A percentile compares a stretch with the other conserved stretches of the same genome.
phyloP scores from a whole-genome alignment of 2,797 vertebrate species.

The Rachycentron canadum region DNA sequence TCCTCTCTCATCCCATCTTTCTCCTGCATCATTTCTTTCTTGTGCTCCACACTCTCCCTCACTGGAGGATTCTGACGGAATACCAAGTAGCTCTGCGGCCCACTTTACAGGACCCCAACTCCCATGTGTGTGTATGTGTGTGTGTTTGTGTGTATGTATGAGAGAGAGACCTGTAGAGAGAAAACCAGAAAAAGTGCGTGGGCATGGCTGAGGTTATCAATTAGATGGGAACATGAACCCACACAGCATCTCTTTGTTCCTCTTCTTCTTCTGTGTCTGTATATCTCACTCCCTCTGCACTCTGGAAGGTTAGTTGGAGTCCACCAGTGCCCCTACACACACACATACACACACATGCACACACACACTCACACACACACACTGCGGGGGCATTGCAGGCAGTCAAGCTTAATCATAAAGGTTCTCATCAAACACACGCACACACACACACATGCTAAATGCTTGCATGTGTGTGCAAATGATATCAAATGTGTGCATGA shows the following conservation, averaged over 20 bases:
- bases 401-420: constrained; percentile 55
- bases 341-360: constrained; percentile 11
- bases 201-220: constrained; percentile 64
- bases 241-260: constrained; percentile 38
- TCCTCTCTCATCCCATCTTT: constrained; percentile 54
- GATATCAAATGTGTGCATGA: constrained; percentile 23
- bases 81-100: constrained; percentile 83
- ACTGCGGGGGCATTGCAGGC: constrained; percentile 36
- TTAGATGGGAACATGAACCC: constrained; percentile 57
- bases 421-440: constrained; percentile 38
- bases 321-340: constrained; percentile 34
- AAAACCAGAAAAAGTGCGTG: constrained; percentile 42
- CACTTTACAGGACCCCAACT: constrained; percentile 78
- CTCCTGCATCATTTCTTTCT: constrained; percentile 58
- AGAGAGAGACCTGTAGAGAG: constrained; percentile 11
- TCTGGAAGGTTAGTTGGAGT: constrained; percentile 59
- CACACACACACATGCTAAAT: constrained; percentile 15
- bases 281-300: constrained; percentile 39
- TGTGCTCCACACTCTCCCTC: constrained; percentile 56
- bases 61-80: constrained; percentile 76
- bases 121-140: constrained; percentile 38
- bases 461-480: constrained; percentile 25
- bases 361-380: constrained; percentile 30
- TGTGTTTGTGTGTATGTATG: constrained; percentile 28
- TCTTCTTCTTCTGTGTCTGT: constrained; percentile 37